phyloP scores from a whole-genome alignment of 2,888 invertebrate species.

The Phaedon cochleariae region DNA sequence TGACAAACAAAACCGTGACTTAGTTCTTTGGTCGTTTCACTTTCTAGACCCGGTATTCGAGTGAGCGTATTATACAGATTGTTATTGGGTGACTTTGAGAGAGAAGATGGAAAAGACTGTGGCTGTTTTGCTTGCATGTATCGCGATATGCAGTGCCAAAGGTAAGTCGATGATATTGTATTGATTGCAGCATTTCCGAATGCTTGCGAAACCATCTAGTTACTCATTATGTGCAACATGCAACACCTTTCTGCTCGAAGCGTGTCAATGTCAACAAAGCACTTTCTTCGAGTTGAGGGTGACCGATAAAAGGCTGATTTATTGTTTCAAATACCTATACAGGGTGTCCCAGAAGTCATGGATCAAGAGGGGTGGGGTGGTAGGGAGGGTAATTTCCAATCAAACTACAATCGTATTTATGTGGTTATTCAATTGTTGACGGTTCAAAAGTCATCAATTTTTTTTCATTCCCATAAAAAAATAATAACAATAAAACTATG shows the following conservation, averaged over 20 bases:
- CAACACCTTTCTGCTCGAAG: neutral
- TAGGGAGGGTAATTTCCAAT: too few relatives aligned
- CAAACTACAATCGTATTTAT: too few relatives aligned
- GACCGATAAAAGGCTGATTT: neutral
- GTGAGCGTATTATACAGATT: constrained; percentile 19
- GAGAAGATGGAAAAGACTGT: constrained; percentile 30
- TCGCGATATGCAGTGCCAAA: constrained; percentile 38
- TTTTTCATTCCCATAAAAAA: too few relatives aligned
- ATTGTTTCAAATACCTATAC: too few relatives aligned
- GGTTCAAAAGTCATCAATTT: too few relatives aligned
- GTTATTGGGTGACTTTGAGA: neutral
- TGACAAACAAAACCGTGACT: constrained; percentile 44
- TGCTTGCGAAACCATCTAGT: neutral
- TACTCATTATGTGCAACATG: neutral
- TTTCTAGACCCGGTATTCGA: constrained; percentile 35
- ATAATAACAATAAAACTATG: too few relatives aligned
- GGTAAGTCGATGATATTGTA: constrained; percentile 40
- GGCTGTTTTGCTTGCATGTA: constrained; percentile 30
- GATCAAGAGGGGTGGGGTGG: too few relatives aligned
- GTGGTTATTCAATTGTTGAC: too few relatives aligned
- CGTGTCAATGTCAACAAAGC: neutral
- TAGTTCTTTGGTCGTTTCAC: constrained; percentile 41
- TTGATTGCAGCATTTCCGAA: constrained; percentile 16
- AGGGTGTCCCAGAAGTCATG: too few relatives aligned
- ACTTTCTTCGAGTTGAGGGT: neutral